Evolutionary conservation across 2,113 vertebrate species (phyloP).

Genomic region (Datnioides undecimradiatus): DNA sequence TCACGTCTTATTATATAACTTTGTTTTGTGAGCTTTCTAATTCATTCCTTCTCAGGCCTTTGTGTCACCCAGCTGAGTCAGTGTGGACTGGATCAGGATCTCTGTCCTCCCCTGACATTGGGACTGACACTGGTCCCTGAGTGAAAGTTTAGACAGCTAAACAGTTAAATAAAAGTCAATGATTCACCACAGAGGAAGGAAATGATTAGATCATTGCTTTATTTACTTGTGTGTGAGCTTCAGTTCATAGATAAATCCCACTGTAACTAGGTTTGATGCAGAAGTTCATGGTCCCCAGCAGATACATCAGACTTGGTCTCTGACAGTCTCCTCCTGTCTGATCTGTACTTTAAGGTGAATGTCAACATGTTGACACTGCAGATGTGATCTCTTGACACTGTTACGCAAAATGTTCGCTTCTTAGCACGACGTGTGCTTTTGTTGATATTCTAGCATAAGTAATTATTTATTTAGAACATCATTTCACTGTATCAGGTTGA

Average conservation of each 20-base stretch:
- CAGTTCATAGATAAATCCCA: neutral
- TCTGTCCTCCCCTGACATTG: neutral
- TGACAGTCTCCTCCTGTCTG: too few relatives aligned
- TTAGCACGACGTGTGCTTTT: too few relatives aligned
- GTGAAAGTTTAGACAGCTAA: neutral
- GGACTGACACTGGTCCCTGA: neutral
- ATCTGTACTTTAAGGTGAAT: too few relatives aligned
- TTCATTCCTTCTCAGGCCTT: neutral
- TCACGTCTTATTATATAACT: conserved; percentile 35
- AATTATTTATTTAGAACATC: too few relatives aligned
- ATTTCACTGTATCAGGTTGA: neutral
- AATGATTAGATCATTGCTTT: neutral
- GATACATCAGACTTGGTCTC: too few relatives aligned
- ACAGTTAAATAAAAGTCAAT: neutral
- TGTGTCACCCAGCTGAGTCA: neutral
- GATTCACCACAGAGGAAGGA: neutral
- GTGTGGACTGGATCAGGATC: neutral
- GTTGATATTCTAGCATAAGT: too few relatives aligned
- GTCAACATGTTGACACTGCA: too few relatives aligned
- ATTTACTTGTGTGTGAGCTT: neutral
- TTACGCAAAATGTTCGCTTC: too few relatives aligned
- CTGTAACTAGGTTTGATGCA: neutral
- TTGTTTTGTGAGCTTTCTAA: neutral
- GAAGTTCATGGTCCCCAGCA: too few relatives aligned
- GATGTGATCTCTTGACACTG: too few relatives aligned